Evolutionary conservation across 2,797 vertebrate genomes (phyloP), one percentile per base, ranked within the genome.

Genomic region (Pterois miles): DNA sequence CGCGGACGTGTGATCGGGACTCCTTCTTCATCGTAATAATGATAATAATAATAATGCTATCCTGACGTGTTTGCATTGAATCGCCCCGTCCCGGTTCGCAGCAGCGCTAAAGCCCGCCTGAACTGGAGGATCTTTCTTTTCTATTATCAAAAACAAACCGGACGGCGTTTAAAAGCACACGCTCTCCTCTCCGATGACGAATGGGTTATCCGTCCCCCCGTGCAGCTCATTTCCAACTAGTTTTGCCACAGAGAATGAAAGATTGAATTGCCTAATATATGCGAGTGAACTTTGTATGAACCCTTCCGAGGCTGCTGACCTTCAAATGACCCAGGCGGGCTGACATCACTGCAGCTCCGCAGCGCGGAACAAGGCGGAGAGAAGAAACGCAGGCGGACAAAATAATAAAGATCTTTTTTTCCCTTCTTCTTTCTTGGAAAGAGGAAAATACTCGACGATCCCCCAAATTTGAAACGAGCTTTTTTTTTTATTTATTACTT

Each of bases 211-310:
- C 96, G 95, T 96, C 95, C 95, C 95, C 95, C 91, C 71, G 92
- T 91, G 94, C 96, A 93, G 96, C 96, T 97, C 97, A 96, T 96
- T 97, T 98, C 97, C 96, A 97, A 97, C 89, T 97, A 96, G 96
- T 97, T 97, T 96, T 96, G 95, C 96, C 96, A 96, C 95, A 87
- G 95, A 92, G 96, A 96, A 96, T 96, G 97, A 98, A 97, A 97
- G 97, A 98, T 97, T 97, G 97, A 96, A 97, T 97, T 96, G 96
- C 96, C 96, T 99, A 98, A 99, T 99, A 96, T 98, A 99, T 99
- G 97, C 98, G 96, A 92, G 95, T 99, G 98, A 99, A 99, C 98
- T 99, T 96, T 97, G 94, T 71, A 88, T 98, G 98, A 99, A 99
- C 97, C 97, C 97, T 96, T 96, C 96, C 94, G 95, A 96, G 96